Percentiles rank a stretch among this genome's conserved stretches.
phyloP scores from a whole-genome alignment of 1,140 invertebrate genomes.

The Pomacea maculata region DNA sequence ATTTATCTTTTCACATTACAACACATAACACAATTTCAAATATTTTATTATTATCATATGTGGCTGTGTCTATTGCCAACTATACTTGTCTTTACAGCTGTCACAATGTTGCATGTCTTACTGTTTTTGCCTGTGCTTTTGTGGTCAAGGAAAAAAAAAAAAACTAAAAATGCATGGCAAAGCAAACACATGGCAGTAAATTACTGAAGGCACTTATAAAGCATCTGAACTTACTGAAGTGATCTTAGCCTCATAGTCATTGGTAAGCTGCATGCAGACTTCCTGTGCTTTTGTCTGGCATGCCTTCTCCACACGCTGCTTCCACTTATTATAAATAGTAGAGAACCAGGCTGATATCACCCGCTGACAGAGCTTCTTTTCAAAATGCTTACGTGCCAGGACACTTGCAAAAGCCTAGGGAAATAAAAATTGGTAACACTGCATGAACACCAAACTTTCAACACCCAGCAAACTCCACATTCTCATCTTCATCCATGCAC shows the following conservation, averaged over 20 bases:
- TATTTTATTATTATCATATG: too few species aligned
- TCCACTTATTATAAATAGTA: constrained; percentile 55
- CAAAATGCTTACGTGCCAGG: constrained; percentile 51
- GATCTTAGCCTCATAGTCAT: constrained; percentile 62
- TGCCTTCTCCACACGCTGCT: constrained; percentile 56
- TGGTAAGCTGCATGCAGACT: constrained; percentile 60
- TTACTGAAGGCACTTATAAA: neutral
- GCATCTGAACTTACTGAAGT: constrained; percentile 43
- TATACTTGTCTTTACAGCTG: too few species aligned
- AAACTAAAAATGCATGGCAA: neutral
- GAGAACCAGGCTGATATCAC: constrained; percentile 58
- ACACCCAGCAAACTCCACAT: too few species aligned
- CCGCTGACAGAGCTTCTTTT: constrained; percentile 43
- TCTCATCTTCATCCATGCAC: too few species aligned
- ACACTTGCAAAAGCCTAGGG: constrained; percentile 51
- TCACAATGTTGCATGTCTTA: too few species aligned
- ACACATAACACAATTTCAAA: too few species aligned
- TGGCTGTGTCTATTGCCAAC: too few species aligned
- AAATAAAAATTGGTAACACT: neutral
- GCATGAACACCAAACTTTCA: neutral
- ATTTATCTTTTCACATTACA: too few species aligned
- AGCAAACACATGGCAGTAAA: neutral
- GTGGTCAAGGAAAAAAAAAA: too few species aligned
- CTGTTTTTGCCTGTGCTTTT: too few species aligned
- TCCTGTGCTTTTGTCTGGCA: constrained; percentile 65